Evolutionary conservation across 2,888 invertebrate genomes (phyloP), one percentile per base, ranked within the genome.

Genomic region (Halictus ligatus): DNA sequence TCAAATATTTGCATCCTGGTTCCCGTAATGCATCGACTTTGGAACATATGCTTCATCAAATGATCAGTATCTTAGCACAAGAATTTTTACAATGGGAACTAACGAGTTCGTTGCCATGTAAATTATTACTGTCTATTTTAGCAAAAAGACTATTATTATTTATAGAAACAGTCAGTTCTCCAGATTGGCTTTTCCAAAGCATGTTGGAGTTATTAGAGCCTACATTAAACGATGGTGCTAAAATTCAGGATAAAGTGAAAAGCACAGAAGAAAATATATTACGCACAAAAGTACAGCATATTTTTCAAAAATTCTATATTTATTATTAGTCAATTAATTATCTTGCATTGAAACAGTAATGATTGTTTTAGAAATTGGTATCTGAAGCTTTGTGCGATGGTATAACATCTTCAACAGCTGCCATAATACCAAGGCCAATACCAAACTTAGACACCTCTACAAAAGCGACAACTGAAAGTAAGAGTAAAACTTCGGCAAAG

Each of bases 51-150:
- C 95, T 96, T 2, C 96, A 96, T 90, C 96, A 96, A 83, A 93
- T 97, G 43, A 96, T 97, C n/a, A 95, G 96, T 15, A 93, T 97
- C 18, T 93, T 97, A 18, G 91, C 94, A 21, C 96, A 96, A 89
- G 97, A 97, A 91, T 96, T 97, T 50, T 95, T 97, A 1, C 97
- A 97, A 1, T 97, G 97, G 96, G 97, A 97, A 91, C 92, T 97
- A 6, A 96, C 96, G 95, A 97, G 97, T 88, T 97, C 97, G 0
- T 96, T 97, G 18, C 97, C 97, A 74, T 97, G 97, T 0, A 96
- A 96, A 93, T 93, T 97, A 50, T 94, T 97, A 6, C 95, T 97
- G 7, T 96, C 97, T 64, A 96, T 97, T 85, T 90, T 97, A 75
- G 96, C 97, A 0, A 96, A 96, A 91, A 96, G 96, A 90, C 94